These are phyloP conservation scores for Oligia fasciuncula DNA, from an alignment of 2,888 invertebrate genomes.

Conservation along the genomic window DNA sequence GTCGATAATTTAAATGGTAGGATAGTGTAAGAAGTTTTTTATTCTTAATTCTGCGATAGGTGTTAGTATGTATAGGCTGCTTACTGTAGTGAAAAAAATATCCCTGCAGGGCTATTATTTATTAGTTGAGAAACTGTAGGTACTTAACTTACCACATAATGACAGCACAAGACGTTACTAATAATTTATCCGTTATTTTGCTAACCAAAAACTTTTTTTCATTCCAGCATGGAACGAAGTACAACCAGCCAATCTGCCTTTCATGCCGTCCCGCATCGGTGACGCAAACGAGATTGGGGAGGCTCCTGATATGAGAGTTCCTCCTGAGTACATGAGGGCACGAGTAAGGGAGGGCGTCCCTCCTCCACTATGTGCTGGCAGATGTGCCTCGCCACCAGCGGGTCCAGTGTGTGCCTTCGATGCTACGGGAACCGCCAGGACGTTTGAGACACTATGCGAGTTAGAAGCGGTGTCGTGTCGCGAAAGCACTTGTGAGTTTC, in stretches of 20 bases:
- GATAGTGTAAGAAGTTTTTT: neutral
- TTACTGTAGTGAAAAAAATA: neutral
- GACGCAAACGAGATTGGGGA: constrained; percentile 73
- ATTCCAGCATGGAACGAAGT: constrained; percentile 82
- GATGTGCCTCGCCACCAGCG: constrained; percentile 82
- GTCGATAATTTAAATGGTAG: neutral
- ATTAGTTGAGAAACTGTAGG: too few relatives aligned
- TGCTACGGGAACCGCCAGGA: constrained; percentile 88
- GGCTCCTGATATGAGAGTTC: constrained; percentile 69
- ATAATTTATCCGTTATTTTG: neutral
- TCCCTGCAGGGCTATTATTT: neutral
- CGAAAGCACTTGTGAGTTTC: constrained; percentile 89
- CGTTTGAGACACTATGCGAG: constrained; percentile 90
- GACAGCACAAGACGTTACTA: neutral
- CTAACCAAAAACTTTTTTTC: neutral
- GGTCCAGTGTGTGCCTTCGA: constrained; percentile 91
- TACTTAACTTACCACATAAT: neutral
- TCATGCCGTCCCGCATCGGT: constrained; percentile 77
- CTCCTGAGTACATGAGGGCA: constrained; percentile 73
- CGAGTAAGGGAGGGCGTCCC: constrained; percentile 84
- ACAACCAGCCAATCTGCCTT: constrained; percentile 80
- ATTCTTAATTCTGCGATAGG: neutral
- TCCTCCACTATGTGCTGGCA: constrained; percentile 84
- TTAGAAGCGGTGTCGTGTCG: constrained; percentile 90
- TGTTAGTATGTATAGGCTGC: too few relatives aligned